These are phyloP conservation scores for Drosophila meridiana DNA, from an alignment of 2,888 invertebrate genomes.

Conservation along the genomic window DNA sequence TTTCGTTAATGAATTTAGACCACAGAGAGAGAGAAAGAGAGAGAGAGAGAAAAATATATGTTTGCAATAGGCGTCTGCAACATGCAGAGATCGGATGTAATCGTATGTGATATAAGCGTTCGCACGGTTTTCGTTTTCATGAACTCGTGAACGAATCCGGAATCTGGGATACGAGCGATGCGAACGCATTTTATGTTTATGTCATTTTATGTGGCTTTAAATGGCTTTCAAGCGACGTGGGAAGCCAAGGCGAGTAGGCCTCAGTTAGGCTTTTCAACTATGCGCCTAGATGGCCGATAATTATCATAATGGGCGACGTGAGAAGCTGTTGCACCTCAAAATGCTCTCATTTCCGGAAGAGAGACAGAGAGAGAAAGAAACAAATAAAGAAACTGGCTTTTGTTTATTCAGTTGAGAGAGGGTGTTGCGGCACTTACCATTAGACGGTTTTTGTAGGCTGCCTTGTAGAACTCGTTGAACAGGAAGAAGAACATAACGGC, in stretches of 20 bases:
- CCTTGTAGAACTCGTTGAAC: constrained; percentile 97
- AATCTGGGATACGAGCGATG: not conserved
- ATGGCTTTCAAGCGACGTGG: constrained; percentile 41
- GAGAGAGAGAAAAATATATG: constrained; percentile 15
- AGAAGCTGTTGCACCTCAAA: constrained; percentile 34
- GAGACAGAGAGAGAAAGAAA: not conserved
- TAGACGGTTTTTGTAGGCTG: constrained; percentile 88
- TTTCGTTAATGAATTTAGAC: constrained; percentile 81
- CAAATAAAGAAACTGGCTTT: not conserved
- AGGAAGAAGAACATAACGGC: constrained; percentile 98
- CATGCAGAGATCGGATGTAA: constrained; percentile 27
- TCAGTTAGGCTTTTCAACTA: constrained; percentile 5
- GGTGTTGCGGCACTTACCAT: constrained; percentile 71
- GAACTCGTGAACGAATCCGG: constrained; percentile 49
- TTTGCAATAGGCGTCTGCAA: constrained; percentile 39
- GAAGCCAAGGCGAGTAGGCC: constrained; percentile 30
- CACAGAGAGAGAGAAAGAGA: constrained; percentile 44
- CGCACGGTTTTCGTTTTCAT: constrained; percentile 61
- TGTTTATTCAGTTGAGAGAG: not conserved
- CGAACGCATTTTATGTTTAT: constrained; percentile 38
- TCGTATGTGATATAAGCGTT: constrained; percentile 62
- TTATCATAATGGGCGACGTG: constrained; percentile 46
- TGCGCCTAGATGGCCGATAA: constrained; percentile 17
- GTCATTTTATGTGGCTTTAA: constrained; percentile 39
- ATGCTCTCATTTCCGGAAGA: constrained; percentile 37